Base-by-base conservation (phyloP, 2,888 invertebrate genomes). In the Quadroppia sp. region DNA sequence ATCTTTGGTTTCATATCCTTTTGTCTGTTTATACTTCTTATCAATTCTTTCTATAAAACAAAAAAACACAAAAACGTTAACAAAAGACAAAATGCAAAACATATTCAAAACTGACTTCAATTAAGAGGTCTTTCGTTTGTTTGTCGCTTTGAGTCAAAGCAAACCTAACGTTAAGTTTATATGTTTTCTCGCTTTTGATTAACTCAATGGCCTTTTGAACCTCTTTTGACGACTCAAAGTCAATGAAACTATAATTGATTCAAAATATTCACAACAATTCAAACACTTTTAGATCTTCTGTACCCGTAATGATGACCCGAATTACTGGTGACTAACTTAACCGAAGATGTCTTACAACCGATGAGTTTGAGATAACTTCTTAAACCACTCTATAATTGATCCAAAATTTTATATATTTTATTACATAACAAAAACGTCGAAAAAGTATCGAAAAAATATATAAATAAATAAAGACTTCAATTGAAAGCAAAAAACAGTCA, bases 201-300 rank as follows among this genome's bases (percentile, higher is more conserved):
- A 69, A 69, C 45, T 69, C 69, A 69, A 69, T 28, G 0, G 69
- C 40, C 25, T 69, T 69, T 45, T 40, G 40, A 20, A 42, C 69
- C 25, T 42, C 42, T 69, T 45, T 69, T 69, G 7, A 2, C 0
- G 42, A 6, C 13, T 69, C 69, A 28, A 69, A 69, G 11, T 69
- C 45, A 28, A 42, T 36, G 9, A 69, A 69, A 69, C 42, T 67
- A 40, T 40, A 36, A 20, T n/a, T 61, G 2, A 32, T 15, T 9
- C 3, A 25, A 4, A 23, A 25, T 53, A 56, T 23, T 48, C 3
- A 48, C n/a, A 20, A 3, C 1, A 3, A 53, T 53, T 53, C 2
- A 17, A 45, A 45, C 23, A 20, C 20, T 9, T 6, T 7, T 17
- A 25, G 11, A 6, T 2, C 20, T 20, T 20, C 23, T 6, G n/a